Base-by-base conservation (phyloP, 2,888 invertebrate species). In the Sialis lutaria region DNA sequence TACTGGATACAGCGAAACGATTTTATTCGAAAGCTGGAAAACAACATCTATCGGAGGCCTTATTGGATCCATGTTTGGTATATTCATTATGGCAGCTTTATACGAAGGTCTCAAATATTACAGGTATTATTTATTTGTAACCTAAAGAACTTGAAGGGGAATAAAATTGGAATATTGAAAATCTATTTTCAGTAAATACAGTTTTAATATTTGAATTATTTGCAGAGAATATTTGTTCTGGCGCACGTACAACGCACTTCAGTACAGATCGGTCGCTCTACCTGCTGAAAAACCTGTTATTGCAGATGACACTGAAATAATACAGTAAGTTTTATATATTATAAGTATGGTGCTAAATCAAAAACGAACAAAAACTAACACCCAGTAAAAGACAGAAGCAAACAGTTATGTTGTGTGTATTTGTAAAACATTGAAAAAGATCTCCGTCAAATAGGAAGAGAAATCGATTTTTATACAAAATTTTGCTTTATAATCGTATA, bases 91-190 rank as follows among this genome's bases (percentile, higher is more conserved):
- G 76, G 93, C 93, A 6, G 77, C 92, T 46, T 69, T 93, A 31
- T 97, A 97, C 64, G 97, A 98, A 72, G 95, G 92, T 0, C 74
- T 98, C 4, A 97, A 96, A 69, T 92, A 89, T 68, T 82, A 78
- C 55, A 70, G 82, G 65, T 74, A 67, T 56, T 60, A 13, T 31
- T 9, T 6, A 5, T 40, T 40, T 22, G 22, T 22, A 22, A 2
- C 22, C 22, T 22, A 22, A 22, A 22, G 22, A 22, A 4, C 22
- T 22, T 4, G 4, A 22, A 22, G 22, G 22, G 22, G 22, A 2
- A 22, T 22, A 22, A 22, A 22, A 22, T 22, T n/a, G n/a, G n/a
- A n/a, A n/a, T n/a, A n/a, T n/a, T n/a, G n/a, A n/a, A n/a, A n/a
- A n/a, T n/a, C n/a, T n/a, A n/a, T n/a, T n/a, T n/a, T n/a, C n/a